Percentiles rank a stretch among this genome's conserved stretches.
These are phyloP conservation scores for Ictidomys tridecemlineatus DNA, from an alignment of 2,113 vertebrate species.

Conservation along the genomic window DNA sequence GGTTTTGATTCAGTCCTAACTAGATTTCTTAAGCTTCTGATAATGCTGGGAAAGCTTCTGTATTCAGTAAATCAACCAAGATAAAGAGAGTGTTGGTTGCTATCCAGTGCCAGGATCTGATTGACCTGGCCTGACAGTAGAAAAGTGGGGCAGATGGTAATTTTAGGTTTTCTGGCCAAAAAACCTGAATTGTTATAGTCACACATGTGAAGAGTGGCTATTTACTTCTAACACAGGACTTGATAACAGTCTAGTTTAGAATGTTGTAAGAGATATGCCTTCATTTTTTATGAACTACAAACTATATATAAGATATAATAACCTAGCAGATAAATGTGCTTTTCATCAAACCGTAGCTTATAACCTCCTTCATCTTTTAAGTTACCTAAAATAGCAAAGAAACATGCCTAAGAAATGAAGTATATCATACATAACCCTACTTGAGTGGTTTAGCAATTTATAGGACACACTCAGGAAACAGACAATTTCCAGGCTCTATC, in stretches of 20 bases:
- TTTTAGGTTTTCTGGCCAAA: constrained; percentile 13
- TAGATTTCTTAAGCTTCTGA: background rate
- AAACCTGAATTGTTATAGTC: constrained; percentile 13
- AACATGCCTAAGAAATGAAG: constrained; percentile 36
- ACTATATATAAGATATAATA: constrained; percentile 24
- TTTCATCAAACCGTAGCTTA: constrained; percentile 52
- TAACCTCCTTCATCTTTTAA: constrained; percentile 42
- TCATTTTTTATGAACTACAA: constrained; percentile 63
- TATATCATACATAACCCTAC: background rate
- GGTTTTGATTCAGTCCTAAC: background rate
- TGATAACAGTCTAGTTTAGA: constrained; percentile 24
- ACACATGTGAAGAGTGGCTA: constrained; percentile 5
- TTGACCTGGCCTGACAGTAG: background rate
- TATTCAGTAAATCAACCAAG: background rate
- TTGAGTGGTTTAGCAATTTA: background rate
- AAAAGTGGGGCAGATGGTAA: background rate
- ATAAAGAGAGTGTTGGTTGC: background rate
- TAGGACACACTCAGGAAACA: constrained; percentile 41
- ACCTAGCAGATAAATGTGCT: constrained; percentile 52
- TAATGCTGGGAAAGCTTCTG: background rate
- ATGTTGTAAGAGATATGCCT: background rate
- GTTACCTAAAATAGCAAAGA: constrained; percentile 63
- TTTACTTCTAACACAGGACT: background rate
- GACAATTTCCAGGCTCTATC: background rate
- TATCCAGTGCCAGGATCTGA: background rate